Conservation (phyloP, 1,140 invertebrate species). For the Microplitis demolitor region DNA sequence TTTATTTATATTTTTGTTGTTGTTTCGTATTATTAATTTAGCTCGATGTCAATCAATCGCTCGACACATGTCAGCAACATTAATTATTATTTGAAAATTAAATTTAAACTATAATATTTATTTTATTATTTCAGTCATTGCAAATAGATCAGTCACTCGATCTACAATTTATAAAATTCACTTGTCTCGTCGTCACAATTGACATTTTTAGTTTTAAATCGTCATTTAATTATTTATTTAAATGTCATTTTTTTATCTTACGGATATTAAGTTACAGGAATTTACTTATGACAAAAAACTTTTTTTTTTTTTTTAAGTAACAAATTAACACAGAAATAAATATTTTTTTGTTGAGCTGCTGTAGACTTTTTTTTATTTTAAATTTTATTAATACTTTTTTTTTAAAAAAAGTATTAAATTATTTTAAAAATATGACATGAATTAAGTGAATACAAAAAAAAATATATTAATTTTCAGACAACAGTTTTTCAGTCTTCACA, state of each 20-base stretch:
- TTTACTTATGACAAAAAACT: background rate
- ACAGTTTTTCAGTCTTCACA: no score
- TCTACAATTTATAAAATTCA: background rate
- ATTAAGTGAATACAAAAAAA: no score
- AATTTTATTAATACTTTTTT: no score
- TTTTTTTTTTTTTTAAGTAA: background rate
- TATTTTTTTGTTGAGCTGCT: no score
- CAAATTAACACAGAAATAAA: no score
- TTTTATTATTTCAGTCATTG: constrained; percentile 11
- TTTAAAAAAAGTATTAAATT: no score
- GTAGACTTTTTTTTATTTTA: no score
- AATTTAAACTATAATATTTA: constrained; percentile 1
- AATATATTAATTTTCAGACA: no score
- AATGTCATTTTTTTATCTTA: background rate
- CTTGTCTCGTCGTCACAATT: background rate
- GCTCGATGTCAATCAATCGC: background rate
- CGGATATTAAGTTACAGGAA: background rate
- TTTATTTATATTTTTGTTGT: background rate
- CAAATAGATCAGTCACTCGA: background rate
- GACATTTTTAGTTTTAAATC: background rate
- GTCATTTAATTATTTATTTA: background rate
- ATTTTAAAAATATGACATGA: no score
- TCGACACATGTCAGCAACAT: constrained; percentile 5
- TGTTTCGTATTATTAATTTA: background rate
- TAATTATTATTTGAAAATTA: background rate